Base-by-base conservation (phyloP, 2,113 vertebrate species). In the Corythoichthys intestinalis region DNA sequence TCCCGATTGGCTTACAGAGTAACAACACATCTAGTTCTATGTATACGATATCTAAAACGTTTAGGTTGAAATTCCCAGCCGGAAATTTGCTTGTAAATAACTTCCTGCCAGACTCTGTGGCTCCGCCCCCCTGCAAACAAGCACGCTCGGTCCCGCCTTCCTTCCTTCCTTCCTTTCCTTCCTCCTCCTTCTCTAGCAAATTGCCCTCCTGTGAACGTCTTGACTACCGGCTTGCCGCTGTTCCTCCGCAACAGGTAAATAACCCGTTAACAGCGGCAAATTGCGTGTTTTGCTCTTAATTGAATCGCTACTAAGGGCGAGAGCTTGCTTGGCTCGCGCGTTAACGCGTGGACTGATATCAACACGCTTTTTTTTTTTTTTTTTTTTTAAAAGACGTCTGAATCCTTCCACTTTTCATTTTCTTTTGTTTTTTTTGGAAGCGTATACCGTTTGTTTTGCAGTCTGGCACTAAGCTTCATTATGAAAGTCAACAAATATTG, bases 201-300 rank as follows among this genome's bases (percentile, higher is more conserved):
- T 75, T 59, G 48, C 63, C 80, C 46, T 64, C n/a, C 74, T 77
- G 53, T 56, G 81, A 73, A 81, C 77, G 78, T 77, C 69, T 58
- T 62, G 74, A 75, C 46, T 59, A 65, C 2, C 74, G 20, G 4
- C 71, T 28, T 28, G 41, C 41, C 59, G 77, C 65, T 53, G 1
- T 59, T 50, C 53, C 13, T n/a, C 81, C 37, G 83, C 87, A 90
- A 90, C 88, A 90, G 88, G 88, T 90, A 90, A 86, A 83, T 8
- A 4, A 73, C 2, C 20, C 54, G 7, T 75, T 70, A 73, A 2
- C 20, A 46, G 34, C 13, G 34, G 11, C 6, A 2, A 6, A 15
- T 56, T 35, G 44, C n/a, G n/a, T 1, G 28, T 34, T 6, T 28
- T 4, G 12, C 39, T 63, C 15, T 44, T 44, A 10, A n/a, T n/a